A percentile compares a stretch with the other conserved stretches of the same genome.
phyloP scores from a whole-genome alignment of 2,888 invertebrate genomes.

The Xestoiulus laeticollis region DNA sequence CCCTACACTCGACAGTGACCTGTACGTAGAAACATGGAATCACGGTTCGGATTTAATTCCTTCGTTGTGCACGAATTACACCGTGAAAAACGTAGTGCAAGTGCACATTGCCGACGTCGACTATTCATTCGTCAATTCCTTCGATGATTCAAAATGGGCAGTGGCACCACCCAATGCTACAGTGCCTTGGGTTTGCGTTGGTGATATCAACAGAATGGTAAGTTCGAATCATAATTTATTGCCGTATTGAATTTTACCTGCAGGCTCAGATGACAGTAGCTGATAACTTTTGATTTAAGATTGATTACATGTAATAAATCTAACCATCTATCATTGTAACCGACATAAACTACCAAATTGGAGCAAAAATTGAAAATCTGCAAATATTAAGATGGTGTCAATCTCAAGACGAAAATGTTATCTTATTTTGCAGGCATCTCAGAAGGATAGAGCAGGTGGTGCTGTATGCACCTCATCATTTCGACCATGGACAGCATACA shows the following conservation, averaged over 20 bases:
- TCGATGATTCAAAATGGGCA: constrained; percentile 64
- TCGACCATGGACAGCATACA: constrained; percentile 13
- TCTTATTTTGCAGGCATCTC: background rate
- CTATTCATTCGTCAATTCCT: constrained; percentile 55
- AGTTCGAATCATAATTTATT: constrained; percentile 39
- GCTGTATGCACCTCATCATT: constrained; percentile 12
- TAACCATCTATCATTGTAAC: no score
- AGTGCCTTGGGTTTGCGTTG: constrained; percentile 62
- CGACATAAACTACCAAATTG: no score
- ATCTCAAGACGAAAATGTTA: background rate
- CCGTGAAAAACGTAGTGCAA: constrained; percentile 56
- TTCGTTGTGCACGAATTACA: constrained; percentile 59
- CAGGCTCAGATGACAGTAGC: no score
- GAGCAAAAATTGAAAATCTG: background rate
- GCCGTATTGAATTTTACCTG: no score
- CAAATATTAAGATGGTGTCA: no score
- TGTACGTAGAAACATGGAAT: constrained; percentile 64
- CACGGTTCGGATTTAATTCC: constrained; percentile 61
- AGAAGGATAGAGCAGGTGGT: constrained; percentile 32
- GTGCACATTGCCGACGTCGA: constrained; percentile 51
- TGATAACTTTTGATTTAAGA: no score
- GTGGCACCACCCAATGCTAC: constrained; percentile 57
- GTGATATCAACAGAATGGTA: constrained; percentile 64
- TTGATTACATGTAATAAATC: no score
- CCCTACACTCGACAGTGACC: constrained; percentile 58